A percentile compares a stretch with the other conserved stretches of the same genome.
phyloP scores from a whole-genome alignment of 2,113 vertebrate genomes.

The Ctenomys sociabilis region DNA sequence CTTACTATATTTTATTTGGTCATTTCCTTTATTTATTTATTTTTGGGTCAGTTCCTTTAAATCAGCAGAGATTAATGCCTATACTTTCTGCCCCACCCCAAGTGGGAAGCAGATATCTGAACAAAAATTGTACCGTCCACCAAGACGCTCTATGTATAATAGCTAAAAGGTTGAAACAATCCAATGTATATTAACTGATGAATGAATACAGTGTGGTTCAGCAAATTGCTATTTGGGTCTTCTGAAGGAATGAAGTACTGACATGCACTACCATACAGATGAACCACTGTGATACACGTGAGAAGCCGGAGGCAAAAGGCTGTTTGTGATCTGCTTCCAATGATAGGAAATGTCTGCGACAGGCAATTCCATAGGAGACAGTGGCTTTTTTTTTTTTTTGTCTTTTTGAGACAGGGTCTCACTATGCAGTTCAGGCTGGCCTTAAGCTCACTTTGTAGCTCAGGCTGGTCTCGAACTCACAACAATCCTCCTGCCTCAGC shows the following conservation, averaged over 20 bases:
- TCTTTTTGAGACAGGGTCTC: too few relatives aligned
- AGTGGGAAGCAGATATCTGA: constrained; percentile 10
- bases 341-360: not conserved
- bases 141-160: not conserved
- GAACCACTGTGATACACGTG: not conserved
- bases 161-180: not conserved
- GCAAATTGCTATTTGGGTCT: not conserved
- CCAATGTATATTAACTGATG: not conserved
- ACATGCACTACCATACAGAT: not conserved
- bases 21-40: constrained; percentile 32
- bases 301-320: not conserved
- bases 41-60: constrained; percentile 30
- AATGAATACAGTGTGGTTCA: not conserved
- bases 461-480: too few relatives aligned
- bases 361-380: not conserved
- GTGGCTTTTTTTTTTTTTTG: too few relatives aligned
- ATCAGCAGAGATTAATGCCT: not conserved
- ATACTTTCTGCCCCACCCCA: not conserved
- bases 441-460: too few relatives aligned
- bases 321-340: not conserved
- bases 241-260: constrained; percentile 7
- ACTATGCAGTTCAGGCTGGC: too few relatives aligned
- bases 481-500: too few relatives aligned
- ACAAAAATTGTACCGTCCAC: not conserved
- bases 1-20: not conserved